Evolutionary conservation across 2,797 vertebrate species (phyloP), one percentile per base, ranked within the genome.

Genomic region (Syncerus caffer): DNA sequence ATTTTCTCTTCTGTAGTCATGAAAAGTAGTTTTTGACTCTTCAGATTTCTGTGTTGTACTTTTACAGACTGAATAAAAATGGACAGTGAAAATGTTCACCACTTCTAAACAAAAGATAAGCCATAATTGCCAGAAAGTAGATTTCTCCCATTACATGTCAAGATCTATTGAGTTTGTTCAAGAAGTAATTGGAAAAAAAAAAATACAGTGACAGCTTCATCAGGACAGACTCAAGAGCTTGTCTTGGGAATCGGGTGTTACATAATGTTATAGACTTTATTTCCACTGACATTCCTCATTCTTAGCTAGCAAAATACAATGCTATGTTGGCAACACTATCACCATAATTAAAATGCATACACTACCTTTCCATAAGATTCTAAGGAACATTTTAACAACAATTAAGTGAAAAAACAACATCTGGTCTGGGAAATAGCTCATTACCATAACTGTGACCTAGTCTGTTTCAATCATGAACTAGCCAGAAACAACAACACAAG

Each of bases 141-240:
- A 98, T 98, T 98, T 98, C 97, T 98, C 98, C 98, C 97, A 97
- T 94, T 97, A 95, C 98, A 98, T 97, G 62, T 96, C 58, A 62
- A 97, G 96, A 97, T 98, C 97, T 98, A 97, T 98, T 97, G 98
- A 98, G 97, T 98, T 98, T 97, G 97, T 98, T 98, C 96, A 96
- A 98, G 96, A 98, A 97, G 97, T 98, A 99, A 99, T 98, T 98
- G 98, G 98, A 98, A 98, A 98, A 98, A 25, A 25, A 98, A 98
- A 98, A 71, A 98, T 97, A 98, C 97, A 98, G 97, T 96, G 97
- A 97, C 96, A 98, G 96, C 97, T 97, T 98, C 97, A 98, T 98
- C 98, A 98, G 97, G 97, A 98, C 92, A 97, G 98, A 98, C 93
- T 96, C 74, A 87, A 98, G 97, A 96, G 97, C 98, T 98, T 98